Base-by-base conservation (phyloP, 2,797 vertebrate genomes). In the Denticeps clupeoides region DNA sequence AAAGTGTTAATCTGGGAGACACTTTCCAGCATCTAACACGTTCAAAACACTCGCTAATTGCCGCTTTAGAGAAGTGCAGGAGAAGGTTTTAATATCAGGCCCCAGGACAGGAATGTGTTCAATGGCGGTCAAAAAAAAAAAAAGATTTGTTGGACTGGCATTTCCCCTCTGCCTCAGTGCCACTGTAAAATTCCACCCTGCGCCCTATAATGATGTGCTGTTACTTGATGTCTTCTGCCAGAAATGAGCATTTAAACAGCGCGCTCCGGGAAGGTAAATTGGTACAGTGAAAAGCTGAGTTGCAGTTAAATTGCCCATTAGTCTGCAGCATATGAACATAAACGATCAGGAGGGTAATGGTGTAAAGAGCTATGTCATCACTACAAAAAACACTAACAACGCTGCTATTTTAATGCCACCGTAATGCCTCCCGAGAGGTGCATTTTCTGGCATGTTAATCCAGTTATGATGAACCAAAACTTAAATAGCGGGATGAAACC, bases 41-140 rank as follows among this genome's bases (percentile, higher is more conserved):
- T 72, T 74, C 64, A 71, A 62, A 73, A 63, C 42, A 60, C 51
- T 37, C 45, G 29, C 58, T 72, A 75, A 76, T 71, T 67, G 61
- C 59, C 57, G 60, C 60, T 66, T 60, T 49, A 70, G 65, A n/a
- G 57, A 52, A 52, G 59, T 58, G 40, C 47, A 66, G 47, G 50
- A 57, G 45, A 51, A 47, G 23, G 28, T 27, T 65, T 64, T 63
- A 69, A 60, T 64, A 59, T 56, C 37, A 60, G 60, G 60, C 65
- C 69, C 59, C 49, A 24, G 69, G 68, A 65, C 48, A 64, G 62
- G 53, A 47, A 43, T 40, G 51, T 51, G 47, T 60, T 70, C 61
- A 53, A 49, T 11, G 27, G 22, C 25, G 5, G 47, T 65, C 53
- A 42, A 35, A 38, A 59, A 51, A 43, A 63, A 51, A 43, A 44